Base-by-base conservation (phyloP, 2,113 vertebrate species). In the Caranx ignobilis region DNA sequence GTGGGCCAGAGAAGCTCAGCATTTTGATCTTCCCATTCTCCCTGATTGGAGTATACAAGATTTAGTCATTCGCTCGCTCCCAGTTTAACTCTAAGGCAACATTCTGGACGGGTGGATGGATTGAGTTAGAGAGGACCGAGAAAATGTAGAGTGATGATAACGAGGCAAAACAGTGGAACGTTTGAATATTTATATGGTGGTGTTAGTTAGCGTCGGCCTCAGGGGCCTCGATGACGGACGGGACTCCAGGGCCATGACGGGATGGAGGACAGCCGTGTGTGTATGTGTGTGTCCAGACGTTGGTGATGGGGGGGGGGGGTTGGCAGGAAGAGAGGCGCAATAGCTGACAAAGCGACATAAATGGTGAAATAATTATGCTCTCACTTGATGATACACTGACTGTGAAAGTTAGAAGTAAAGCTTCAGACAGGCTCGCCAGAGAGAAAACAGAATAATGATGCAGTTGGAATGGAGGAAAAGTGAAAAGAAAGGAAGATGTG, bases 101-200 rank as follows among this genome's bases (percentile, higher is more conserved):
- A 52, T 83, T 88, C 37, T 85, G 83, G 89, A 90, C 43, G 83
- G 79, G 67, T 86, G 91, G 90, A 89, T 88, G 89, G 90, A 91
- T 87, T 79, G 90, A 90, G 84, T 87, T 83, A 43, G 79, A 84
- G 77, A 71, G 72, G 79, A 88, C 68, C 68, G 82, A 84, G 59
- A 73, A 87, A 87, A 87, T 85, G 72, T 76, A 71, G 80, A 89
- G 82, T 87, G 90, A 92, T 78, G 84, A 89, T 85, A 87, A 90
- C 69, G 68, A 87, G 82, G 82, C 77, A 88, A 92, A 89, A 88
- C 89, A 87, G 76, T 85, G 81, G 87, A 90, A 83, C 68, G 77
- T 90, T 90, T 94, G 92, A 94, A 93, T 94, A 94, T 94, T 91
- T 91, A 93, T 93, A 64, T 73, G 81, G 71, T 87, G 77, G 85